These are phyloP conservation scores for Hemicentrotus pulcherrimus DNA, from an alignment of 35 echinoderm and acorn worm species.

Conservation along the genomic window DNA sequence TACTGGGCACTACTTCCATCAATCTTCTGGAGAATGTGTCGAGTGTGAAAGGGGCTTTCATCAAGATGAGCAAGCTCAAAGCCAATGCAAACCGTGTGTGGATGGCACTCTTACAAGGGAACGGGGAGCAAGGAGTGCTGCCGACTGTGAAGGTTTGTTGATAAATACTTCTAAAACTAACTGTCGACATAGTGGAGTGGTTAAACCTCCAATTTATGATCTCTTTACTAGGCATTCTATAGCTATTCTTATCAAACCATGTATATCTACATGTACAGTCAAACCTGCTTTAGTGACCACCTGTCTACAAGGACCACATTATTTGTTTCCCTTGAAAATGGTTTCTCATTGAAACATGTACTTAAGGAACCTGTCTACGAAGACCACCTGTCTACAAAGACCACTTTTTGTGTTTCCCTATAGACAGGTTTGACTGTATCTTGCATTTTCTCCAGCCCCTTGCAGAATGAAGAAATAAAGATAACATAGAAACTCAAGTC, in stretches of 20 bases:
- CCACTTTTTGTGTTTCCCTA: too few relatives aligned
- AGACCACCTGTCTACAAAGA: too few relatives aligned
- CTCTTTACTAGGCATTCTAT: not conserved
- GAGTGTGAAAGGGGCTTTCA: not conserved
- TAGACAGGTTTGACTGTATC: too few relatives aligned
- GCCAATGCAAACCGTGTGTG: constrained; percentile 41
- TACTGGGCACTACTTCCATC: constrained; percentile 17
- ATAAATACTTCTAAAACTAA: not conserved
- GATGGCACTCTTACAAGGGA: constrained; percentile 18
- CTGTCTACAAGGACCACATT: too few relatives aligned
- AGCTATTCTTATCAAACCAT: not conserved
- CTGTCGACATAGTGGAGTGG: not conserved
- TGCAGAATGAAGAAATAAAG: not conserved
- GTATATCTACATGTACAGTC: too few relatives aligned
- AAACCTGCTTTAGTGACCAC: too few relatives aligned
- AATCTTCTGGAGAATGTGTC: not conserved
- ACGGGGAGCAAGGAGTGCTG: not conserved
- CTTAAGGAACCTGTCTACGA: too few relatives aligned
- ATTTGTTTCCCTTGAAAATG: too few relatives aligned
- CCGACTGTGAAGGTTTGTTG: constrained; percentile 31
- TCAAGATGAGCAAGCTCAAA: constrained; percentile 48
- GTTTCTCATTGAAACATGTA: too few relatives aligned
- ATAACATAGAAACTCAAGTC: not conserved
- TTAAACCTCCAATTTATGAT: not conserved
- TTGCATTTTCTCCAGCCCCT: not conserved